Base-by-base conservation (phyloP, 1,140 invertebrate species). In the Aphaenogaster floridana region DNA sequence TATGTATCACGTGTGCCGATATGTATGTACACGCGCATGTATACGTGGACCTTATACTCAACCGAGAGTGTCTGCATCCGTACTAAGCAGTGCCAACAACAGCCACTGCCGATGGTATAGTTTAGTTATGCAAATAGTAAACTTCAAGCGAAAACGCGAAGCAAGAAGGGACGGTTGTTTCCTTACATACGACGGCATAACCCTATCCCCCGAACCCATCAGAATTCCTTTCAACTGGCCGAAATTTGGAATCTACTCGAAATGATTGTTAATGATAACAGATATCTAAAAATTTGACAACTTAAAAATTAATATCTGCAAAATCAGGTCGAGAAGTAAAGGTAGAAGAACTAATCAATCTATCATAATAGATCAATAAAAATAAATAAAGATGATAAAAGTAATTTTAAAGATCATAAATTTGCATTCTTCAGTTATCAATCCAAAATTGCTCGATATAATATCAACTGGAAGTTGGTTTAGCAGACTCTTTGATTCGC, bases 101-200 rank as follows among this genome's bases (percentile, higher is more conserved):
- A 90, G 68, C 52, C 57, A 80, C 48, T 28, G 52, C 52, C 77
- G 69, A 17, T 80, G 68, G 59, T 85, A 88, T 87, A 88, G 86
- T 90, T 88, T 90, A 85, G 79, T 88, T 90, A 90, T 88, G 89
- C 89, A 90, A 90, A 90, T 90, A 90, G 68, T 88, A 88, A 90
- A 85, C 89, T 90, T 80, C 11, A 42, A 48, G 52, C 54, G 39
- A 21, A 21, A 21, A 21, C 21, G 21, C 21, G 21, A 50, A 17
- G 54, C 86, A 80, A 85, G 78, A 80, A 80, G 88, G 34, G 69
- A 59, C 13, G 69, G 63, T 76, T 88, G 79, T 71, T 88, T 87
- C 74, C 85, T 61, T 15, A 36, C 15, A 52, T 54, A 71, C 11
- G 34, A 13, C 15, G 21, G 13, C 17, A 57, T 39, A 59, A 72